A percentile compares a stretch with the other conserved stretches of the same genome.
Conservation (phyloP, 2,113 vertebrate genomes). For the Empidonax traillii region DNA sequence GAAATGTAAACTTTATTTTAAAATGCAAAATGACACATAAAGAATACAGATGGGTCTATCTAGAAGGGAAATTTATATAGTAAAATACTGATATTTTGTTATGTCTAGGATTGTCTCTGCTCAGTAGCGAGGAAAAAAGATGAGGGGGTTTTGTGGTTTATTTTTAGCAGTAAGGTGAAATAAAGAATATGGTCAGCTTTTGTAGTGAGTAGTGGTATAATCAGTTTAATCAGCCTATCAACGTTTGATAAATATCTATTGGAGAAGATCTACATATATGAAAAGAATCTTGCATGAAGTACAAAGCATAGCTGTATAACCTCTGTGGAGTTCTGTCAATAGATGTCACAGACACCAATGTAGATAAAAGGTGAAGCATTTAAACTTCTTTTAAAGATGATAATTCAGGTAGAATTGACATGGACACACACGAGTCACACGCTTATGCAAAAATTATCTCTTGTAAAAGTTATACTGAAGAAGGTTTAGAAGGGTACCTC, state of each 20-base stretch:
- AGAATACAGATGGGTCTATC: background rate
- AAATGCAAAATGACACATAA: background rate
- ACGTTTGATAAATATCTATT: background rate
- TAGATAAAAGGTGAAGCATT: background rate
- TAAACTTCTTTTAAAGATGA: background rate
- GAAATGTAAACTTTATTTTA: background rate
- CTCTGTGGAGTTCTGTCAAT: background rate
- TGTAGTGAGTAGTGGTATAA: background rate
- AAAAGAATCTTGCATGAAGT: background rate
- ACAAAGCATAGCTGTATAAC: background rate
- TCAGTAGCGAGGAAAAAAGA: background rate
- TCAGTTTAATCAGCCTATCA: background rate
- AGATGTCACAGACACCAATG: background rate
- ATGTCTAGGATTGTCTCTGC: background rate
- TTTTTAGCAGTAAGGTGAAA: background rate
- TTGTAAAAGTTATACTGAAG: background rate
- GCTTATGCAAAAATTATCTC: rapidly evolving
- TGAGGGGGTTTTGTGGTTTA: rapidly evolving
- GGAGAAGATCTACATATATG: background rate
- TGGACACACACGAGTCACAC: rapidly evolving
- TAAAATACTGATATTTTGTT: background rate
- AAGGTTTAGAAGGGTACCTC: background rate
- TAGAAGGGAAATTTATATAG: background rate
- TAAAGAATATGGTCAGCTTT: background rate
- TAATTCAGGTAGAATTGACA: background rate